Evolutionary conservation across 2,797 vertebrate genomes (phyloP), one percentile per base, ranked within the genome.

Genomic region (Triplophysa bombifrons): DNA sequence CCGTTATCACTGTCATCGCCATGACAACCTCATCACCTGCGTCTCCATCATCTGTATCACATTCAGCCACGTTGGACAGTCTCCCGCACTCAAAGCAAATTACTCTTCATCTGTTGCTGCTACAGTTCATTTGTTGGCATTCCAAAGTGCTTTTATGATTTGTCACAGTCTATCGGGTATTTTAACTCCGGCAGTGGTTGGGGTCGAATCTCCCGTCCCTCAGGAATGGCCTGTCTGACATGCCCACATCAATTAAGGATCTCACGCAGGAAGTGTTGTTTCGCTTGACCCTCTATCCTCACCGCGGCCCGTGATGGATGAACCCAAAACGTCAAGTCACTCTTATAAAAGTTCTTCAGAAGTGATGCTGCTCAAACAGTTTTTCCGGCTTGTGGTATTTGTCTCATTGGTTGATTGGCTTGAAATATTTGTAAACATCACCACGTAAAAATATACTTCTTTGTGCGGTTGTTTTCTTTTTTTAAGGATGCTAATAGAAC

Each of bases 391-490:
- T 75, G 74, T 75, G 77, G 67, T 65, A 56, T 78, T 80, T 60
- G 55, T 76, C 75, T 84, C 80, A 85, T 86, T 85, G 84, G 84
- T 84, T 70, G 61, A 61, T 86, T 80, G 71, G 82, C 77, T 76
- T 76, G 55, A 64, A 75, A 51, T 71, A 46, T 76, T 69, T 84
- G 83, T 85, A 86, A 85, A 86, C 85, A 46, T 82, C 34, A 19
- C 72, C 50, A 67, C 73, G 72, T 27, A 20, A 58, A 80, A 77
- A 72, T 74, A 50, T 63, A 74, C 27, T 50, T 53, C 34, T 79
- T 85, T 64, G 61, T 64, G 71, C 56, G 16, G 58, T 30, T 77
- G 41, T 41, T 41, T 41, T 41, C 41, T 11, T 41, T 41, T 38
- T 30, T 41, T 11, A 41, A 41, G 41, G 41, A 25, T 76, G 76